These are phyloP conservation scores for Chelonia mydas DNA, from an alignment of 2,797 vertebrate species.

Conservation along the genomic window DNA sequence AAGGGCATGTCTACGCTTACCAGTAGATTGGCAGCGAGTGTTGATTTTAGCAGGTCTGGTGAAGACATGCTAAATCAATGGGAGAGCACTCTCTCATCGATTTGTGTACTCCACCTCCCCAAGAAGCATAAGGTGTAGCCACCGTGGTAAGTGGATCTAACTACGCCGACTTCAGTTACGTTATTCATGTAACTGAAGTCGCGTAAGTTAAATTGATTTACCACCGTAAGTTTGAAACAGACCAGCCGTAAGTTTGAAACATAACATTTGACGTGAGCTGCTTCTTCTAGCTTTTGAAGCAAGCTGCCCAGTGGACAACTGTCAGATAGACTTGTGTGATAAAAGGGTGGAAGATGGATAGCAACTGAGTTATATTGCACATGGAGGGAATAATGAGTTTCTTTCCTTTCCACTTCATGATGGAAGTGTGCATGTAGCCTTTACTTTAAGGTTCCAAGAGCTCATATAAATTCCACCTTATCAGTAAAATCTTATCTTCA, in stretches of 20 bases:
- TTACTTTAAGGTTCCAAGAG: background rate
- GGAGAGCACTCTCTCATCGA: too few species aligned
- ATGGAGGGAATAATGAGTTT: background rate
- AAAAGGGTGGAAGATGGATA: background rate
- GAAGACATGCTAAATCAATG: too few species aligned
- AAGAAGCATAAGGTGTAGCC: too few species aligned
- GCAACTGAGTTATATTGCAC: background rate
- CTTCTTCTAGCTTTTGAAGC: background rate
- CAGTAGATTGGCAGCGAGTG: too few species aligned
- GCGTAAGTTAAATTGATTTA: too few species aligned
- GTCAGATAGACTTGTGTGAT: background rate
- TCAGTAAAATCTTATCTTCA: background rate
- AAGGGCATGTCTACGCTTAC: too few species aligned
- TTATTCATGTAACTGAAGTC: too few species aligned
- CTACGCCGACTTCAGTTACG: too few species aligned
- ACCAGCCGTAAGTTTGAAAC: background rate
- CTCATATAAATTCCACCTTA: slow-evolving; percentile 4
- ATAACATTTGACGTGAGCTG: background rate
- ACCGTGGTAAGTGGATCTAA: too few species aligned
- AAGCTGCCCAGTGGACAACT: background rate
- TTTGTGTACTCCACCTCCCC: too few species aligned
- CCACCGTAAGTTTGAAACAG: too few species aligned
- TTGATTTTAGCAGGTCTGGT: too few species aligned
- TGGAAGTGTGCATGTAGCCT: background rate
- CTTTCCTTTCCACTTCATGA: background rate